A percentile compares a stretch with the other conserved stretches of the same genome.
phyloP scores from a whole-genome alignment of 1,140 invertebrate genomes.

The Phortica variegata region DNA sequence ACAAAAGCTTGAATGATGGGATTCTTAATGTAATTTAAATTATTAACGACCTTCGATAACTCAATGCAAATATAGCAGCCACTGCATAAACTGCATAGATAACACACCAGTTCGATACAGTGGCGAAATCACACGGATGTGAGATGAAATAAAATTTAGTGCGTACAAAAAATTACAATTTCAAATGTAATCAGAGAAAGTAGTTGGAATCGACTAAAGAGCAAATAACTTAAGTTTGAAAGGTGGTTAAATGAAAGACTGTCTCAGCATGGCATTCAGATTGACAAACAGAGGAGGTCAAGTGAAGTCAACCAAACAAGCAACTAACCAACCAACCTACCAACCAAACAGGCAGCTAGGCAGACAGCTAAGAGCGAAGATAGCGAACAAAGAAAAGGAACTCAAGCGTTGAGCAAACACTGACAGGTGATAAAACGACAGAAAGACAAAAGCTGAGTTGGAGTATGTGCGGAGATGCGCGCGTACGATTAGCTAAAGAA shows the following conservation, averaged over 20 bases:
- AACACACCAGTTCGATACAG: too few relatives aligned
- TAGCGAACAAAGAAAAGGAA: too few relatives aligned
- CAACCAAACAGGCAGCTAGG: too few relatives aligned
- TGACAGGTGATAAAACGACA: slow-evolving; percentile 52
- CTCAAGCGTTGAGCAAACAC: too few relatives aligned
- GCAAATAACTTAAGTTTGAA: slow-evolving; percentile 33
- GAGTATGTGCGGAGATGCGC: slow-evolving; percentile 32
- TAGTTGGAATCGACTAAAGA: slow-evolving; percentile 59
- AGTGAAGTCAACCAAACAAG: slow-evolving; percentile 26
- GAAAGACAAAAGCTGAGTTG: slow-evolving; percentile 10
- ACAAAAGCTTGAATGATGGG: too few relatives aligned
- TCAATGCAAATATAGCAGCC: too few relatives aligned
- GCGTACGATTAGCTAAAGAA: slow-evolving; percentile 33
- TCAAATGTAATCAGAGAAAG: slow-evolving; percentile 57
- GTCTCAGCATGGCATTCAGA: slow-evolving; percentile 13
- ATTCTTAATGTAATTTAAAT: too few relatives aligned
- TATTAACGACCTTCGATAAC: too few relatives aligned
- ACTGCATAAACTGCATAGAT: too few relatives aligned
- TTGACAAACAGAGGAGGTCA: slow-evolving; percentile 15
- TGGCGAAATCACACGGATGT: too few relatives aligned
- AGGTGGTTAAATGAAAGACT: not conserved
- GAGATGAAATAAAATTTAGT: slow-evolving; percentile 29
- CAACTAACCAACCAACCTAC: slow-evolving; percentile 16
- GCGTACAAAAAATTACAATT: slow-evolving; percentile 55
- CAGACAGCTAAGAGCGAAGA: too few relatives aligned